Evolutionary conservation across 2,888 invertebrate species (phyloP).

Genomic region (Synanthedon tipuliformis): DNA sequence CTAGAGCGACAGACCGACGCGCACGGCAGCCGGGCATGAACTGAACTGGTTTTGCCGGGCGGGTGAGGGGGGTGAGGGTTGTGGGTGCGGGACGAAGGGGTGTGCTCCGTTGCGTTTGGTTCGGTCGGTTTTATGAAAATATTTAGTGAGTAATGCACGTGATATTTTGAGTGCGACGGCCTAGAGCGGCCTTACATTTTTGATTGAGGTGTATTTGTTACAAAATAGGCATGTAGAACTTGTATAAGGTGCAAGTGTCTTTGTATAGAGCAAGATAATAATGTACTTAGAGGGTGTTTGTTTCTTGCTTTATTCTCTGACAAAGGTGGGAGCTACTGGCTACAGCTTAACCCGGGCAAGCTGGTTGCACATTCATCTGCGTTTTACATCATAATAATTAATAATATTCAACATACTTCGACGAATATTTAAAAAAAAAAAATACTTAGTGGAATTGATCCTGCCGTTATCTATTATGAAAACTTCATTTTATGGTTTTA

Average conservation of each 20-base stretch:
- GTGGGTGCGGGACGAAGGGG: conserved; percentile 29
- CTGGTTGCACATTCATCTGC: conserved; percentile 35
- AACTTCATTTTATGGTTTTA: too few relatives aligned
- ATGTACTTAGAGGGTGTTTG: conserved; percentile 39
- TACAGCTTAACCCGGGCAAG: conserved; percentile 21
- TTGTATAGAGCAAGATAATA: conserved; percentile 14
- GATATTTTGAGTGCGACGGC: conserved; percentile 67
- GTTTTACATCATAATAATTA: conserved; percentile 3
- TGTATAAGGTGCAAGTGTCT: conserved; percentile 4
- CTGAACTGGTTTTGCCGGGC: conserved; percentile 61
- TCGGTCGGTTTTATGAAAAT: conserved; percentile 69
- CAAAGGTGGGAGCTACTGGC: conserved; percentile 14
- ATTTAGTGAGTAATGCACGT: conserved; percentile 71
- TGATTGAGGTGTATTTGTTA: conserved; percentile 50
- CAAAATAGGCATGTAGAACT: conserved; percentile 26
- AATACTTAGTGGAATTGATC: too few relatives aligned
- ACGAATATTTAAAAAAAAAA: too few relatives aligned
- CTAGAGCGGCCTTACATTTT: conserved; percentile 58
- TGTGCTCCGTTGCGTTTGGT: conserved; percentile 53
- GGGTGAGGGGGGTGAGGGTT: conserved; percentile 26
- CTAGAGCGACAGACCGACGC: conserved; percentile 40
- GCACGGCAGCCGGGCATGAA: conserved; percentile 63
- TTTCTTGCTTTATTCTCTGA: conserved; percentile 32
- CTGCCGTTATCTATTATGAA: too few relatives aligned
- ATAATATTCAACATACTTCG: too few relatives aligned